Evolutionary conservation across 2,797 vertebrate genomes (phyloP), one percentile per base, ranked within the genome.

Genomic region (Cyprinella venusta): DNA sequence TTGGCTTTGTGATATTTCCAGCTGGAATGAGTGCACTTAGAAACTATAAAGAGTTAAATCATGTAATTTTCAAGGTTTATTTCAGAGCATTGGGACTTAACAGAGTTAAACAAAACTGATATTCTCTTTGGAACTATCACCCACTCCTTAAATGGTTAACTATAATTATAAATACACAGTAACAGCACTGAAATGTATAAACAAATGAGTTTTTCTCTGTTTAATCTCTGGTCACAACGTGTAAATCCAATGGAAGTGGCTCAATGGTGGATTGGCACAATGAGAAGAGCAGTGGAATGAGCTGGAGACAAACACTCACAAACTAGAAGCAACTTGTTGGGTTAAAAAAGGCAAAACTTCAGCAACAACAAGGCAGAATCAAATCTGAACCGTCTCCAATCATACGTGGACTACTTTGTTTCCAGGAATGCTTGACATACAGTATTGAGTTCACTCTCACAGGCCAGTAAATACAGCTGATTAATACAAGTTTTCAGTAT

Each of bases 101-200:
- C 92, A 93, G 86, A 68, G 79, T 78, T 76, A 68, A 91, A 86
- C 85, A 91, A 91, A 88, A 87, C 82, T 10, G 84, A 79, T 88
- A 75, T 87, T 89, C 84, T 83, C 90, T 84, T 89, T 65, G 88
- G 91, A 89, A 80, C 86, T 54, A 87, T 64, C 84, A 80, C 64
- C 81, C 80, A 80, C 72, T 87, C 64, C 86, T 83, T 78, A 89
- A 91, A 90, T 81, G 87, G 52, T 86, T 80, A 71, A 87, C 88
- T 89, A 90, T 88, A 86, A 76, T 86, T 85, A 90, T 83, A 90
- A 91, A 91, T 79, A 91, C 80, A 87, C 79, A 59, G 56, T 86
- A 87, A 92, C 90, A 88, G 87, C 90, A 92, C 89, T 88, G 86
- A 90, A 77, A 85, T 68, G 86, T 85, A 85, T 86, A 85, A 69